Percentiles rank a stretch among this genome's conserved stretches.
Evolutionary conservation across 2,888 invertebrate genomes (phyloP).

Genomic region (Meiosimyza decipiens): DNA sequence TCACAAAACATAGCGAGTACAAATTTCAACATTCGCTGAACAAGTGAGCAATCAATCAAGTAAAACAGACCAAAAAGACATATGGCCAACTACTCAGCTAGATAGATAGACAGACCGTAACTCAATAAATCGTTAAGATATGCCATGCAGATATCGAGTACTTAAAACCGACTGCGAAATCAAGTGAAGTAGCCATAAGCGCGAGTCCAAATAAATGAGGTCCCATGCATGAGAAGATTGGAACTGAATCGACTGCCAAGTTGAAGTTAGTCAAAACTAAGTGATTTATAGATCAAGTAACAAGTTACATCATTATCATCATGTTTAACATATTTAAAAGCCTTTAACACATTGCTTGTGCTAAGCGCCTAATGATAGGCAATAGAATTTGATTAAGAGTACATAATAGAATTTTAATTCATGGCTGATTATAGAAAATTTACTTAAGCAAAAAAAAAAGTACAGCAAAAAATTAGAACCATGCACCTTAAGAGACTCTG

Average conservation of each 20-base stretch:
- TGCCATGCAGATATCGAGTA: conserved; percentile 9
- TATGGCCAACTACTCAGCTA: conserved; percentile 1
- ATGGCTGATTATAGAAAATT: conserved; percentile 15
- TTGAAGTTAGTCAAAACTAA: background rate
- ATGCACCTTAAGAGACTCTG: too few relatives aligned
- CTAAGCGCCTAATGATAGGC: too few relatives aligned
- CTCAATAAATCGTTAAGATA: conserved; percentile 17
- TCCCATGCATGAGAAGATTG: background rate
- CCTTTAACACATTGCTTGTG: too few relatives aligned
- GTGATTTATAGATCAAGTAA: conserved; percentile 22
- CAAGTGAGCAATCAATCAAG: conserved; percentile 34
- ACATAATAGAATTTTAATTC: too few relatives aligned
- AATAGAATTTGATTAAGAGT: too few relatives aligned
- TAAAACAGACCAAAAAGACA: conserved; percentile 2
- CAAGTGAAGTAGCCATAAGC: conserved; percentile 12
- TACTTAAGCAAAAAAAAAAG: too few relatives aligned
- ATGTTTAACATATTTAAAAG: too few relatives aligned
- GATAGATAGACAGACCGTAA: background rate
- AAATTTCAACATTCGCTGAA: conserved; percentile 28
- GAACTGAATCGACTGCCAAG: background rate
- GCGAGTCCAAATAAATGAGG: background rate
- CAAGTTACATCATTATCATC: background rate
- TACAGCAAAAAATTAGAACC: too few relatives aligned
- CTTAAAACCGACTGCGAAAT: background rate
- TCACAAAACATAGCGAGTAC: background rate